Percentiles rank a stretch among this genome's conserved stretches.
These are phyloP conservation scores for Lacerta viridis DNA, from an alignment of 2,797 vertebrate species.

Conservation along the genomic window DNA sequence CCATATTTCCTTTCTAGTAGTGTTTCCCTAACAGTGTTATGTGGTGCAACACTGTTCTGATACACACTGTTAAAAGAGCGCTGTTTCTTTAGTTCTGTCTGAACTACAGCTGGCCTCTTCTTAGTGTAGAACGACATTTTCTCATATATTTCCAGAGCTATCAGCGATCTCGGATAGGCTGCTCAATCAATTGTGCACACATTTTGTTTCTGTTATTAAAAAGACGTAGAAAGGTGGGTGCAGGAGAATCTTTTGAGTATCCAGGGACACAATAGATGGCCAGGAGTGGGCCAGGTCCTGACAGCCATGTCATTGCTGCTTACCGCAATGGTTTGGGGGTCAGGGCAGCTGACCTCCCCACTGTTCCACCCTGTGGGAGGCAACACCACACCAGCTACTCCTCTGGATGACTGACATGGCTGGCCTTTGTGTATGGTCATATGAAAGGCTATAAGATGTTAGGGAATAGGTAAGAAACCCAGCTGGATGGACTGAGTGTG, in stretches of 20 bases:
- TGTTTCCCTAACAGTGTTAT: slow-evolving; percentile 37
- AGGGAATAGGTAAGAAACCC: background rate
- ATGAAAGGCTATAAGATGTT: background rate
- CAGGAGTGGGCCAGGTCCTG: too few species aligned
- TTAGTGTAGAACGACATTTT: background rate
- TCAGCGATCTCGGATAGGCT: slow-evolving; percentile 1
- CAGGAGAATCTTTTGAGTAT: background rate
- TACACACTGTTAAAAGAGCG: background rate
- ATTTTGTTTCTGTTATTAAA: slow-evolving; percentile 25
- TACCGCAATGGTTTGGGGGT: too few species aligned
- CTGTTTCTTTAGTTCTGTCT: slow-evolving; percentile 11
- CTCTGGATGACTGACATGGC: background rate
- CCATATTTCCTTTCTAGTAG: slow-evolving; percentile 14
- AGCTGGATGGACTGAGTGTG: background rate
- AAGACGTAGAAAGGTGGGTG: background rate
- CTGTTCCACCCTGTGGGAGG: too few species aligned
- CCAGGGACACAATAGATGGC: background rate
- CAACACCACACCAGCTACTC: too few species aligned
- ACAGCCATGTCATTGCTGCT: too few species aligned
- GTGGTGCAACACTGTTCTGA: slow-evolving; percentile 15
- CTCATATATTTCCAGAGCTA: background rate
- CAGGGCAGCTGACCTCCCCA: too few species aligned
- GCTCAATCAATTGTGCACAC: slow-evolving; percentile 1
- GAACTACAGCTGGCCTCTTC: background rate
- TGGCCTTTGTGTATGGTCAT: background rate